Conservation (phyloP, 2,113 vertebrate species). For the Columba livia region DNA sequence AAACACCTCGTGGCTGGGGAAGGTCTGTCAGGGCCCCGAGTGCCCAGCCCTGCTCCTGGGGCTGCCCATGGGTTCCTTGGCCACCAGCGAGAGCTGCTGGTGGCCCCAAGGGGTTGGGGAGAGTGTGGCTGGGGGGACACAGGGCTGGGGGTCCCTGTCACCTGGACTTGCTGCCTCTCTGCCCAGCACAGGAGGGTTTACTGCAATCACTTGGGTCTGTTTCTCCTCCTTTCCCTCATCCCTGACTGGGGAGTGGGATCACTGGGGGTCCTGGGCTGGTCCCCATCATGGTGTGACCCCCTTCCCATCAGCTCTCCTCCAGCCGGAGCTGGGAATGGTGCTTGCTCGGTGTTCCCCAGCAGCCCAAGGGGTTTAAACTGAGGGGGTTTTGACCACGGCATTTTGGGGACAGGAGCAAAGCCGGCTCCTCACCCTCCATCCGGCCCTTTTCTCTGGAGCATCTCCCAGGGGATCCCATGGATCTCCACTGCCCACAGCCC, state of each 20-base stretch:
- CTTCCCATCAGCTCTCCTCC: not conserved
- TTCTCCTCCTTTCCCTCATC: not conserved
- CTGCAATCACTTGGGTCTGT: not conserved
- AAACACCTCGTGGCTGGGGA: not conserved
- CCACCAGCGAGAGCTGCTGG: not conserved
- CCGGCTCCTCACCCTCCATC: not conserved
- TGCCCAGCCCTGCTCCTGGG: not conserved
- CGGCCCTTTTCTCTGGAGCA: not conserved
- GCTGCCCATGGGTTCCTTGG: not conserved
- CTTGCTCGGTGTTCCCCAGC: rapidly evolving
- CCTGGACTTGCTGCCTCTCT: not conserved
- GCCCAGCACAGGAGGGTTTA: not conserved
- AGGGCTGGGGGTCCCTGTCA: not conserved
- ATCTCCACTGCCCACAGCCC: not conserved
- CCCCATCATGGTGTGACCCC: not conserved
- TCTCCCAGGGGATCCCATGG: not conserved
- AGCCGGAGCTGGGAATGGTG: not conserved
- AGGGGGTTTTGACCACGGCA: rapidly evolving
- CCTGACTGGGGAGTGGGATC: not conserved
- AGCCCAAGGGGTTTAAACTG: not conserved
- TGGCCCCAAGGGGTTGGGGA: not conserved
- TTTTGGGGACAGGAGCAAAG: not conserved
- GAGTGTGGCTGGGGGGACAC: rapidly evolving
- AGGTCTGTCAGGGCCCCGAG: not conserved
- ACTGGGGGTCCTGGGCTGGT: not conserved